Conservation (phyloP, 1,140 invertebrate species). For the Dermatophagoides farinae region DNA sequence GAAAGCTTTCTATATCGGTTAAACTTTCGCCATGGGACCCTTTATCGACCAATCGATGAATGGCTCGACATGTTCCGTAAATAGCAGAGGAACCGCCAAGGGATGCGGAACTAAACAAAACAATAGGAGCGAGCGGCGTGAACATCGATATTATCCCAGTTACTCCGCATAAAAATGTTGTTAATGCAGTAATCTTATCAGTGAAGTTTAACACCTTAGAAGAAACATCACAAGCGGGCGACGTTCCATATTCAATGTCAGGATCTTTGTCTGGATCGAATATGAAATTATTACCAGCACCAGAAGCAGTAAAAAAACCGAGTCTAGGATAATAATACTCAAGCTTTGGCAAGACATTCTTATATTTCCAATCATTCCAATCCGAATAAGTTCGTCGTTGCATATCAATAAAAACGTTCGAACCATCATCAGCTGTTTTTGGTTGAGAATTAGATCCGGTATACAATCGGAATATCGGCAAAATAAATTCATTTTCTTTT, state of each 20-base stretch:
- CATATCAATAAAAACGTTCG: neutral
- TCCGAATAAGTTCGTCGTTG: neutral
- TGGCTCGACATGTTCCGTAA: neutral
- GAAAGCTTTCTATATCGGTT: neutral
- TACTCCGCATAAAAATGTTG: neutral
- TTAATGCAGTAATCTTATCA: neutral
- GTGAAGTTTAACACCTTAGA: neutral
- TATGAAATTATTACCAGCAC: neutral
- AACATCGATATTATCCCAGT: neutral
- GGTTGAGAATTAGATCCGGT: neutral
- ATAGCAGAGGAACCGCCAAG: neutral
- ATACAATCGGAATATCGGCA: neutral
- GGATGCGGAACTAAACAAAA: neutral
- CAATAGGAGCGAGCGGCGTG: neutral
- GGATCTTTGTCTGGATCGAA: neutral
- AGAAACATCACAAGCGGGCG: neutral
- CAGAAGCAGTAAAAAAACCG: neutral
- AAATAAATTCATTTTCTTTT: neutral
- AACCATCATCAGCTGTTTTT: neutral
- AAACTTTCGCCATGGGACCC: neutral
- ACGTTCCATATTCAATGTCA: neutral
- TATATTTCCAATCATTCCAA: conserved; percentile 3
- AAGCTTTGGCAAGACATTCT: neutral
- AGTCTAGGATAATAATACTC: neutral
- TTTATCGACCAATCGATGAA: neutral